Evolutionary conservation across 2,888 invertebrate genomes (phyloP), one percentile per base, ranked within the genome.

Genomic region (Andrena camellia): DNA sequence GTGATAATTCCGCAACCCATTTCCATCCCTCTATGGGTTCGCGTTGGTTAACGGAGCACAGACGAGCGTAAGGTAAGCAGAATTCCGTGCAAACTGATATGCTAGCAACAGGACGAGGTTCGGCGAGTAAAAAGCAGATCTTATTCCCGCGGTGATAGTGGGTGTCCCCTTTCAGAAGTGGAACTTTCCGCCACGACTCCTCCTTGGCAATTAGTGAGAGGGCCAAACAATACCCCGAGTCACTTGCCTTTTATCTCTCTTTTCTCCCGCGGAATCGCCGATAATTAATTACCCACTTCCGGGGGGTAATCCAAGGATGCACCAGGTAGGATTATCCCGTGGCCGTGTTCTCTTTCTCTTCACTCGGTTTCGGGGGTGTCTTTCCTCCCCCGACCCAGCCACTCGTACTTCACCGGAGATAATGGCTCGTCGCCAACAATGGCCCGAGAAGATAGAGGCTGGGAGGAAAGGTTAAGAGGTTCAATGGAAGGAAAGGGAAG

Each of bases 381-480:
- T 71, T 73, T 57, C 17, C 42, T 10, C 69, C 59, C 72, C 59
- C 60, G 35, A 52, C 31, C 63, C 62, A 60, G 80, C 80, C 71
- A 67, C 77, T 83, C 83, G 76, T 88, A 78, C 84, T 75, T 82
- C 80, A 78, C 23, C 52, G 72, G 75, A 84, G 78, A 89, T 86
- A 90, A 88, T 88, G 86, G 89, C 86, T 79, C 84, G 83, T 81
- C 80, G 86, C 86, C 85, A 84, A 86, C 78, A 84, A 87, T 85
- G 78, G 66, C 31, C n/a, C 68, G 60, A 20, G 67, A 74, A 26
- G 68, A 70, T 35, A 42, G 33, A 59, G 20, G 26, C 6, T 3
- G 23, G 23, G 57, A 35, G 8, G 50, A 35, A 50, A 50, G 75
- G 66, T 71, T 71, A 63, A 63, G 50, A 35, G 71, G 54, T 75